These are phyloP conservation scores for Thunnus albacares DNA, from an alignment of 2,797 vertebrate species.

Conservation along the genomic window DNA sequence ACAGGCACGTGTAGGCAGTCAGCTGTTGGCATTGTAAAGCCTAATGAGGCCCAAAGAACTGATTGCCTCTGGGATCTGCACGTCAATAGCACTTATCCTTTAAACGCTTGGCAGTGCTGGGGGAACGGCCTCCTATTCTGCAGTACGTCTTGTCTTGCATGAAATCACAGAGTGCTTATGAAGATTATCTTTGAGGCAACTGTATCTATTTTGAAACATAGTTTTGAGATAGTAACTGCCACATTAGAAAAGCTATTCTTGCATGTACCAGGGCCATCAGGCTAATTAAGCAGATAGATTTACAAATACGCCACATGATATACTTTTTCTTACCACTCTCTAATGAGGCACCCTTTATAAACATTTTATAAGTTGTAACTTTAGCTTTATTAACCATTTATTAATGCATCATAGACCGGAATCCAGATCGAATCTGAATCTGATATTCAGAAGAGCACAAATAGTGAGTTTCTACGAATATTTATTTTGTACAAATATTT, in stretches of 20 bases:
- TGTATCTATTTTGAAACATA: slow-evolving; percentile 4
- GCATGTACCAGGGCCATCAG: too few relatives aligned
- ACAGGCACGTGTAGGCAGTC: slow-evolving; percentile 49
- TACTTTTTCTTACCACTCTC: too few relatives aligned
- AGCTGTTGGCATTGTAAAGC: slow-evolving; percentile 52
- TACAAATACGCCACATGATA: too few relatives aligned
- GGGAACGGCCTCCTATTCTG: slow-evolving; percentile 43
- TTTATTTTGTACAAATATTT: too few relatives aligned
- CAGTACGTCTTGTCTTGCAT: slow-evolving; percentile 16
- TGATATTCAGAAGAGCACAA: too few relatives aligned
- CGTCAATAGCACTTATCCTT: slow-evolving; percentile 77
- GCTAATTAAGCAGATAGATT: neutral
- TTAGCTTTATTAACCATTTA: too few relatives aligned
- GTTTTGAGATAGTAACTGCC: neutral
- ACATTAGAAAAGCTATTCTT: neutral
- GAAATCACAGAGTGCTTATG: slow-evolving; percentile 25
- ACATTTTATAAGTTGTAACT: too few relatives aligned
- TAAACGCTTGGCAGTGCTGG: slow-evolving; percentile 56
- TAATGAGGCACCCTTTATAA: too few relatives aligned
- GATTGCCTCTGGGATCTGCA: slow-evolving; percentile 69
- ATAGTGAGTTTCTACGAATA: too few relatives aligned
- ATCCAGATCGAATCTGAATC: too few relatives aligned
- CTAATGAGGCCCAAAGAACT: slow-evolving; percentile 72
- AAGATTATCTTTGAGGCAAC: slow-evolving; percentile 25
- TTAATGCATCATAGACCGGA: too few relatives aligned